Conservation (phyloP, 2,888 invertebrate species). For the Quadriops clusia region DNA sequence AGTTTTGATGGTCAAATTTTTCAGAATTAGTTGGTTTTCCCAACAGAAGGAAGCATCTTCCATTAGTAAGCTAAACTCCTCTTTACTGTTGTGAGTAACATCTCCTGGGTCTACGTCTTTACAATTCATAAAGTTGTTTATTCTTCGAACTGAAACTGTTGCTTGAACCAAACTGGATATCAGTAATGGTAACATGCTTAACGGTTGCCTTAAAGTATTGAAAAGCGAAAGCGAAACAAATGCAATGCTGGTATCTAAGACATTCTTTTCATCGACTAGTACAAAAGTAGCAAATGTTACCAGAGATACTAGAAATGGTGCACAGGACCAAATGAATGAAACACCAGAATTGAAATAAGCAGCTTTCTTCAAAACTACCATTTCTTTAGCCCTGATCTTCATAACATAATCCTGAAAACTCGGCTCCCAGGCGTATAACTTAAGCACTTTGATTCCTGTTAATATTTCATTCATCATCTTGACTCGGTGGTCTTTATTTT, state of each 20-base stretch:
- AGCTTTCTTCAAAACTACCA: conserved; percentile 72
- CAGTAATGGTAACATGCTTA: conserved; percentile 94
- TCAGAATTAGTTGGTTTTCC: too few species aligned
- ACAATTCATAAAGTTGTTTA: too few species aligned
- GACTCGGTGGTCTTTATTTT: too few species aligned
- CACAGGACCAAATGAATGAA: conserved; percentile 89
- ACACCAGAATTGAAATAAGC: conserved; percentile 83
- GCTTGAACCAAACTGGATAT: too few species aligned
- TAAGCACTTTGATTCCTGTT: conserved; percentile 71
- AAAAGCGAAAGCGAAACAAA: conserved; percentile 95
- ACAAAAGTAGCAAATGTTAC: conserved; percentile 85
- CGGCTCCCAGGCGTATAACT: conserved; percentile 83
- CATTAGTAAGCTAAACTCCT: too few species aligned
- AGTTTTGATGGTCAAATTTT: too few species aligned
- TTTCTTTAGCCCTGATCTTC: conserved; percentile 81
- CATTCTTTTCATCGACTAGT: conserved; percentile 68
- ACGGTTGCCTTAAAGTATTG: conserved; percentile 92
- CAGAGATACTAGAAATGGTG: conserved; percentile 88
- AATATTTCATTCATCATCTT: too few species aligned
- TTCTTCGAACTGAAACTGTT: too few species aligned
- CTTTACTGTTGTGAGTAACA: too few species aligned
- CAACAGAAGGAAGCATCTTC: too few species aligned
- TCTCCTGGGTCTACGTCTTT: too few species aligned
- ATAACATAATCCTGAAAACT: conserved; percentile 67
- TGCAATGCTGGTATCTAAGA: conserved; percentile 79